phyloP scores from a whole-genome alignment of 2,113 vertebrate species.

The Mesoclemmys tuberculata region DNA sequence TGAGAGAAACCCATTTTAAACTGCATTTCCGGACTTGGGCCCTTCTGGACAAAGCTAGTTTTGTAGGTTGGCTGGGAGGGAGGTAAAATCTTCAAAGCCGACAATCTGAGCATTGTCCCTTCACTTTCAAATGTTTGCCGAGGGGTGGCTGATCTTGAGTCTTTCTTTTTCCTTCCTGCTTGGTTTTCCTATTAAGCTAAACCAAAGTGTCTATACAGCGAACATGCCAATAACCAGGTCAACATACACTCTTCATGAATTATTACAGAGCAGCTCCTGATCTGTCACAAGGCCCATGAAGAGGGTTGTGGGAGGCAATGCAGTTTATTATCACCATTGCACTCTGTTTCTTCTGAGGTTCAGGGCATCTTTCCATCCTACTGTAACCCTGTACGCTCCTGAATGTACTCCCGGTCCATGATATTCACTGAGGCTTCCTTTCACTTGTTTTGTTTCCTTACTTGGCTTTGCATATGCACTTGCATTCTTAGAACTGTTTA shows the following conservation, averaged over 20 bases:
- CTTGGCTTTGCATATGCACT: not conserved
- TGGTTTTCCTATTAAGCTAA: not conserved
- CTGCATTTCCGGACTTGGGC: not conserved
- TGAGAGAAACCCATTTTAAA: rapidly evolving
- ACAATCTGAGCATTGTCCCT: rapidly evolving
- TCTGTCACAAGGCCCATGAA: not conserved
- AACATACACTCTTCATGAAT: not conserved
- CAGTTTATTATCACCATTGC: rapidly evolving
- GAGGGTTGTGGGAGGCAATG: too few species aligned
- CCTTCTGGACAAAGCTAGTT: not conserved
- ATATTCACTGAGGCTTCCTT: not conserved
- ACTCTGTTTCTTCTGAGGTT: not conserved
- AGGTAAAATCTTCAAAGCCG: not conserved
- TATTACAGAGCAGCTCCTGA: not conserved
- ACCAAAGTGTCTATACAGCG: rapidly evolving
- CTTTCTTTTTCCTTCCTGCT: not conserved
- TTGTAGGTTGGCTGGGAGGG: not conserved
- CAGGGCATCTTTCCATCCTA: rapidly evolving
- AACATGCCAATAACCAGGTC: not conserved
- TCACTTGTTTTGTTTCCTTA: conserved; percentile 48
- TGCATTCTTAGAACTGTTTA: not conserved
- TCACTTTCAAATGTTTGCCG: not conserved
- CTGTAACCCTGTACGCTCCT: not conserved
- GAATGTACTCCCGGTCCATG: not conserved
- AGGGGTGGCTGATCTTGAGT: rapidly evolving